Conservation (phyloP, 2,797 vertebrate species). For the Ctenopoma kingsleyae region DNA sequence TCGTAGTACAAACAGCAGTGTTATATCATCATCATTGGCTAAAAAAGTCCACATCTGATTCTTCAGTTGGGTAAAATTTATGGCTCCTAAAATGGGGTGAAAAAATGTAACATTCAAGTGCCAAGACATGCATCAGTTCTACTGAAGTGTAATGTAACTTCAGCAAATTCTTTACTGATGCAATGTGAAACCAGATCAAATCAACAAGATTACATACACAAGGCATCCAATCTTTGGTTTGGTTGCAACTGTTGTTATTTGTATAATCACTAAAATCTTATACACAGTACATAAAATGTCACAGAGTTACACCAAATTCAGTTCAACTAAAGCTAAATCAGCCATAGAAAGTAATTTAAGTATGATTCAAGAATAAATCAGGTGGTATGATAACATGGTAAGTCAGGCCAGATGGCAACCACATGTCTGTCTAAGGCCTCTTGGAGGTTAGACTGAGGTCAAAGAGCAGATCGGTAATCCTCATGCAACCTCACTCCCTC, state of each 20-base stretch:
- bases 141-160: no score
- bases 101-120: no score
- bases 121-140: no score
- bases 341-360: conserved; percentile 32
- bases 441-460: conserved; percentile 66
- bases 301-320: conserved; percentile 21
- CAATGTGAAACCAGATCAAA: no score
- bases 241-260: neutral
- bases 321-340: conserved; percentile 45
- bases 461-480: conserved; percentile 67
- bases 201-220: no score
- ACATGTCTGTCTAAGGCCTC: conserved; percentile 70
- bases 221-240: no score
- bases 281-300: neutral
- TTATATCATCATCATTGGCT: no score
- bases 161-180: no score
- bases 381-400: conserved; percentile 39
- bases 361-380: conserved; percentile 64
- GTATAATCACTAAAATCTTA: neutral
- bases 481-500: conserved; percentile 26
- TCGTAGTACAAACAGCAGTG: no score
- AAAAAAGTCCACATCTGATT: no score
- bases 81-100: no score
- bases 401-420: conserved; percentile 65
- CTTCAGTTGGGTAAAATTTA: no score